Base-by-base conservation (phyloP, 2,888 invertebrate species). In the Melikaiella ostensackeni region DNA sequence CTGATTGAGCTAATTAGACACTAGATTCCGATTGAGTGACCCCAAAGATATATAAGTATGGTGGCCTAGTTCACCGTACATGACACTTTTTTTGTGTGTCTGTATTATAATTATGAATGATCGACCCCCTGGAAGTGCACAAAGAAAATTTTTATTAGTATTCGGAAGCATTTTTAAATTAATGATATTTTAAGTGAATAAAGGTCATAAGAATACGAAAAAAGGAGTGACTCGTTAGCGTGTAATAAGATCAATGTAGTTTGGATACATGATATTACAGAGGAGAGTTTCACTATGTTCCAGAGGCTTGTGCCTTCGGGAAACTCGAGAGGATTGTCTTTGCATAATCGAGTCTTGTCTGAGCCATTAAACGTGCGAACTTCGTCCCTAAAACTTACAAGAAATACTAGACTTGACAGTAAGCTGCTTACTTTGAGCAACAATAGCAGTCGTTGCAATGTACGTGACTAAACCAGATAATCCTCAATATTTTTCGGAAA, bases 341-440 rank as follows among this genome's bases (percentile, higher is more conserved):
- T 79, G 82, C 79, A 82, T 84, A 87, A 87, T 86, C 85, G 84
- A 84, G 84, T 86, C 85, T 83, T 82, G 82, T 78, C 83, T 84
- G 84, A 84, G 83, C 83, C 84, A 83, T 86, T 84, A 84, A 84
- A 82, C 80, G 81, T 79, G 79, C 74, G 61, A 81, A 79, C 76
- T 81, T 74, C 76, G 74, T 81, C 75, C 78, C 74, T 79, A 70
- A 77, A 81, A 70, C 70, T 50, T 70, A 70, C 50, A 70, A 50
- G 70, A 70, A 70, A 70, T 70, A 70, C 70, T 70, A 50, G 50
- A 70, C 70, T 33, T 30, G 46, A 46, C 24, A n/a, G 46, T 70
- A 70, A 70, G 70, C 50, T 50, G 70, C 70, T 70, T 70, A 70
- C 50, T 30, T 27, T 24, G 13, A 57, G 70, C 50, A 70, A 46